Percentiles rank a stretch among this genome's conserved stretches.
phyloP scores from a whole-genome alignment of 1,140 invertebrate species.

The Stegodyphus mimosarum region DNA sequence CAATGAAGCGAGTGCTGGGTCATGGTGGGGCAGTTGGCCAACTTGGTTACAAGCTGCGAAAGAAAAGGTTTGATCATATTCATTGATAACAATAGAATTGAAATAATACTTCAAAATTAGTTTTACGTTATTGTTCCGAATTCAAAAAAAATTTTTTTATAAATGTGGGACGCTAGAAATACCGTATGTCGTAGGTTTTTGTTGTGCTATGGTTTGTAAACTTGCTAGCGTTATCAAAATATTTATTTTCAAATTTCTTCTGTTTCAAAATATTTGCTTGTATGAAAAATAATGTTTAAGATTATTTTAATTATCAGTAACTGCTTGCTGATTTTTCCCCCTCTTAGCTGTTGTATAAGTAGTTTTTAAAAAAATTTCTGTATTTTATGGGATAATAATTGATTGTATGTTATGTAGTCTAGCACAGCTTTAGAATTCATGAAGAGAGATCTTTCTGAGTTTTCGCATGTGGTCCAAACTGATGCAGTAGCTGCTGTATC shows the following conservation, averaged over 20 bases:
- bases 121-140: neutral
- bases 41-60: slow-evolving; percentile 53
- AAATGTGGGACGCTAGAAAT: no score
- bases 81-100: neutral
- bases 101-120: slow-evolving; percentile 2
- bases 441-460: slow-evolving; percentile 80
- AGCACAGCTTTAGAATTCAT: slow-evolving; percentile 80
- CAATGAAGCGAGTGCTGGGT: slow-evolving; percentile 33
- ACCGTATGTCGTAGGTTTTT: no score
- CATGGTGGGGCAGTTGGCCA: slow-evolving; percentile 47
- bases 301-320: no score
- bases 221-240: no score
- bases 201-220: no score
- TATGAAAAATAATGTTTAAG: no score
- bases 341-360: no score
- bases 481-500: slow-evolving; percentile 77
- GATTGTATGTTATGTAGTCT: slow-evolving; percentile 69
- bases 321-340: no score
- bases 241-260: no score
- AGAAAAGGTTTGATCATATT: slow-evolving; percentile 40
- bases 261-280: no score
- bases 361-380: no score
- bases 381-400: no score
- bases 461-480: slow-evolving; percentile 77
- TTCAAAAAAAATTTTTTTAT: neutral